These are phyloP conservation scores for Zhengitettix transpicula DNA, from an alignment of 2,888 invertebrate genomes.

Conservation along the genomic window DNA sequence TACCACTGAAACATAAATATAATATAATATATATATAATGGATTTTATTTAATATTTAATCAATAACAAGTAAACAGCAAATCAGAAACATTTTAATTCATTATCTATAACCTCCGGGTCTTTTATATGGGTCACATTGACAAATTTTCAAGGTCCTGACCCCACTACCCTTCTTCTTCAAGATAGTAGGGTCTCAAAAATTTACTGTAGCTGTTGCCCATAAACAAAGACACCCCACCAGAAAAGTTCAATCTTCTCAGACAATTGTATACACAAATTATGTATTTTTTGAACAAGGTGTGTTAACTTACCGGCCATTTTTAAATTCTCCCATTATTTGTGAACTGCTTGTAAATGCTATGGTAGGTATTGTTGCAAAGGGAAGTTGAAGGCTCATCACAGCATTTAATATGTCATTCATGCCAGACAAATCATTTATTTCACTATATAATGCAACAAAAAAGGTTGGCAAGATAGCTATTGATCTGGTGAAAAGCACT, in stretches of 20 bases:
- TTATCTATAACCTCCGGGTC: no score
- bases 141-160: no score
- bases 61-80: no score
- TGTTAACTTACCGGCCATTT: constrained; percentile 51
- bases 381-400: constrained; percentile 77
- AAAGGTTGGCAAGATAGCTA: constrained; percentile 63
- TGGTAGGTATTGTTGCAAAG: constrained; percentile 70
- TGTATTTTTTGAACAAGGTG: no score
- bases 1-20: constrained; percentile 35
- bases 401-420: constrained; percentile 77
- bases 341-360: constrained; percentile 66
- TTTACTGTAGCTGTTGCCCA: no score
- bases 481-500: constrained; percentile 64
- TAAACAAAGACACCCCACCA: no score
- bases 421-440: constrained; percentile 50
- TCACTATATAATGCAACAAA: constrained; percentile 48
- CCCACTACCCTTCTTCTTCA: no score
- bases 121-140: no score
- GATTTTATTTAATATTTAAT: no score
- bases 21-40: not conserved
- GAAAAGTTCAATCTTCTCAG: no score
- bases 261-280: not conserved
- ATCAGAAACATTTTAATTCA: no score
- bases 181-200: no score
- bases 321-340: constrained; percentile 72